Evolutionary conservation across 2,888 invertebrate genomes (phyloP).

Genomic region (Gymnocheta viridis): DNA sequence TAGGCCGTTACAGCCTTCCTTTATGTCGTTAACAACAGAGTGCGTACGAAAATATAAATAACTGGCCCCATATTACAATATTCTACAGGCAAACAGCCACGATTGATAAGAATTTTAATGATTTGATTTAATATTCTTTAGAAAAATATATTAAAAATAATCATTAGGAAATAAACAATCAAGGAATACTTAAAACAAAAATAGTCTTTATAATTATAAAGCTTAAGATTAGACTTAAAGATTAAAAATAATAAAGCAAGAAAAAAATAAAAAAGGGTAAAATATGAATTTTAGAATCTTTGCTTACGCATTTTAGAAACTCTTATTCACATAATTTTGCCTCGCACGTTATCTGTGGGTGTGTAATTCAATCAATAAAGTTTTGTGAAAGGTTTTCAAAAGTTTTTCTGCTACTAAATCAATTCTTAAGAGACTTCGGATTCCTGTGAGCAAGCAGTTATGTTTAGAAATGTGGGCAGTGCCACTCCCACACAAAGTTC

Average conservation of each 20-base stretch:
- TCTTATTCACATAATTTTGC: no score
- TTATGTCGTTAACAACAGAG: neutral
- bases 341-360: no score
- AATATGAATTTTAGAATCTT: no score
- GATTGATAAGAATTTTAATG: slow-evolving; percentile 57
- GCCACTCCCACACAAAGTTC: no score
- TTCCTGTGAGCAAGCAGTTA: no score
- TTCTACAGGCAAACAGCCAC: neutral
- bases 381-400: no score
- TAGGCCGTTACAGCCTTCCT: neutral
- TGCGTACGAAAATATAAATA: slow-evolving; percentile 3
- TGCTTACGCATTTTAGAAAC: no score
- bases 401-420: no score
- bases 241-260: neutral
- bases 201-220: neutral
- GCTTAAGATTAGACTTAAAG: neutral
- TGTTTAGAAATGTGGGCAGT: no score
- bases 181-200: neutral
- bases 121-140: slow-evolving; percentile 58
- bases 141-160: slow-evolving; percentile 8
- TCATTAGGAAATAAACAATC: slow-evolving; percentile 25
- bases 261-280: no score
- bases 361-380: no score
- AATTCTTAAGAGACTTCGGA: no score
- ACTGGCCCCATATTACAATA: slow-evolving; percentile 34